Evolutionary conservation across 2,888 invertebrate species (phyloP).

Genomic region (Pyrrhia umbra): DNA sequence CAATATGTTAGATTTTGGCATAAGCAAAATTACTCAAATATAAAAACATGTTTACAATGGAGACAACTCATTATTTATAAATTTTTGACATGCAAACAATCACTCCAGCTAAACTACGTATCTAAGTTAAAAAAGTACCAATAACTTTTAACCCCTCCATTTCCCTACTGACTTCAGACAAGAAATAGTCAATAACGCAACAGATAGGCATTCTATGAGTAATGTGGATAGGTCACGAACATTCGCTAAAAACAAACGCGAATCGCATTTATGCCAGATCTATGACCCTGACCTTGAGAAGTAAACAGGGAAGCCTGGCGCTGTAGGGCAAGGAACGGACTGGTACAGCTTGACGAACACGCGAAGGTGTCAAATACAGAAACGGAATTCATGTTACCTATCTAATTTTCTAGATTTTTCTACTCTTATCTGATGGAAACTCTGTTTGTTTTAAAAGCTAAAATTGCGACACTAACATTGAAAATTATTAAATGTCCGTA

Average conservation of each 20-base stretch:
- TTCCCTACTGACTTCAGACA: slow-evolving; percentile 17
- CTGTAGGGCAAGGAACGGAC: slow-evolving; percentile 27
- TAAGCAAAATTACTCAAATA: no score
- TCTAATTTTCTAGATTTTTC: slow-evolving; percentile 6
- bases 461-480: not conserved
- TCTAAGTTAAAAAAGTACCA: not conserved
- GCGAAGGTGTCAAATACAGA: slow-evolving; percentile 43
- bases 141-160: slow-evolving; percentile 6
- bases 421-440: slow-evolving; percentile 18
- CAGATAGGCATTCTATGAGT: slow-evolving; percentile 29
- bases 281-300: slow-evolving; percentile 38
- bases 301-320: slow-evolving; percentile 27
- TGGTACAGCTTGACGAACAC: slow-evolving; percentile 43
- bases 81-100: not conserved
- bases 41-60: no score
- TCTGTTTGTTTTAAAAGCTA: not conserved
- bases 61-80: no score
- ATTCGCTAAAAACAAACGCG: slow-evolving; percentile 43
- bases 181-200: slow-evolving; percentile 25
- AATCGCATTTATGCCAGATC: slow-evolving; percentile 5
- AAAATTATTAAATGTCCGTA: not conserved
- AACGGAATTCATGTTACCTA: slow-evolving; percentile 11
- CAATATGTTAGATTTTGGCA: no score
- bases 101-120: not conserved
- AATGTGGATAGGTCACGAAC: slow-evolving; percentile 47